phyloP scores from a whole-genome alignment of 2,797 vertebrate species.

The Cryptoprocta ferox region DNA sequence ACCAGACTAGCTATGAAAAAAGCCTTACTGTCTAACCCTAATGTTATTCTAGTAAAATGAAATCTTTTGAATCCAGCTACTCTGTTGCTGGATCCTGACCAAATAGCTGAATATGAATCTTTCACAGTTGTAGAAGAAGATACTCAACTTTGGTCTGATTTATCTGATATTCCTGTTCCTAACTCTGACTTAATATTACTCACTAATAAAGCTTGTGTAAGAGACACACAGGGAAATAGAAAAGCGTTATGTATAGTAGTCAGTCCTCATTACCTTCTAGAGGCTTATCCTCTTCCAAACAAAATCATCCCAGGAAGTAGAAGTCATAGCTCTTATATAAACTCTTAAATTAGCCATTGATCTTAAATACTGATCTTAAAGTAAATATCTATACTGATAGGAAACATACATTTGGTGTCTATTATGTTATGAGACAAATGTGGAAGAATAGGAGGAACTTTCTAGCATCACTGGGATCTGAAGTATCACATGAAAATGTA shows the following conservation, averaged over 20 bases:
- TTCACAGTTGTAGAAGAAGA: no score
- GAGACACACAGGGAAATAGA: background rate
- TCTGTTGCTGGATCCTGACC: background rate
- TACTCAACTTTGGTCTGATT: no score
- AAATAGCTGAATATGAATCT: background rate
- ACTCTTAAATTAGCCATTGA: background rate
- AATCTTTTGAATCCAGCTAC: background rate
- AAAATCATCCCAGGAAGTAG: background rate
- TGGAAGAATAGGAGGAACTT: background rate
- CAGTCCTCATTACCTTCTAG: background rate
- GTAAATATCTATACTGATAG: background rate
- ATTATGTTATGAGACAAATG: background rate
- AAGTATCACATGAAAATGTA: background rate
- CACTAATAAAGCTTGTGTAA: background rate
- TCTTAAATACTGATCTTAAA: background rate
- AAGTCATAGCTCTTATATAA: background rate
- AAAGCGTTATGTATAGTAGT: background rate
- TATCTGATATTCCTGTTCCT: background rate
- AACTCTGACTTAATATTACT: background rate
- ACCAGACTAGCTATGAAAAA: background rate
- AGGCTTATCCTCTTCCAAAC: background rate
- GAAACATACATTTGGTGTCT: background rate
- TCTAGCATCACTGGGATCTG: background rate
- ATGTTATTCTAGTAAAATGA: background rate
- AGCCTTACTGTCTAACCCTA: background rate